These are phyloP conservation scores for Drosophila fulvimacula DNA, from an alignment of 2,888 invertebrate genomes.

Conservation along the genomic window DNA sequence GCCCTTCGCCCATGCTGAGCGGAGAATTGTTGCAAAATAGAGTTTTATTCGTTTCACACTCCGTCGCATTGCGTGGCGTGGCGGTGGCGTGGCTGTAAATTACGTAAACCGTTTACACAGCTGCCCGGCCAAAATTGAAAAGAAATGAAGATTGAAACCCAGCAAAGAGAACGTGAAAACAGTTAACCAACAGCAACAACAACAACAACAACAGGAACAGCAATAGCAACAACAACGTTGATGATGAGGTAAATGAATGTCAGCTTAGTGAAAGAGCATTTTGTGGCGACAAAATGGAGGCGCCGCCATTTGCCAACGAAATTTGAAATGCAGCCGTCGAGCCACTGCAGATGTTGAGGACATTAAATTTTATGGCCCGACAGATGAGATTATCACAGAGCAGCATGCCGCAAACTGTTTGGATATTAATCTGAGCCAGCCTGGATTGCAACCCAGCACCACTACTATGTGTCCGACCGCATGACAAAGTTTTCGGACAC, in stretches of 20 bases:
- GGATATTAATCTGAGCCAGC: conserved; percentile 6
- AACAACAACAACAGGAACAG: not conserved
- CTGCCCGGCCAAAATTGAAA: conserved; percentile 18
- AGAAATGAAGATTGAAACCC: conserved; percentile 21
- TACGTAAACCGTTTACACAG: conserved; percentile 32
- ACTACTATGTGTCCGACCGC: not conserved
- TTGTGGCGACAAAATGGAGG: conserved; percentile 6
- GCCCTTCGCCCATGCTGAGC: conserved; percentile 27
- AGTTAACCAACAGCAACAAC: conserved; percentile 12
- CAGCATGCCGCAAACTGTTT: not conserved
- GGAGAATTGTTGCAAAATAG: conserved; percentile 49
- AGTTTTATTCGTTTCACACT: conserved; percentile 39
- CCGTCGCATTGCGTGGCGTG: conserved; percentile 10
- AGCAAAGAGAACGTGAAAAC: conserved; percentile 15
- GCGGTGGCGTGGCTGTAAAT: conserved; percentile 15
- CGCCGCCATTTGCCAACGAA: conserved; percentile 11
- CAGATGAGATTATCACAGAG: conserved; percentile 9
- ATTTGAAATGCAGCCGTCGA: conserved; percentile 15
- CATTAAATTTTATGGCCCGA: conserved; percentile 23
- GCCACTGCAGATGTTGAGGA: conserved; percentile 14
- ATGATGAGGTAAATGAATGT: conserved; percentile 34
- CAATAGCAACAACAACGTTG: conserved; percentile 4
- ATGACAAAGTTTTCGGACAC: conserved; percentile 4
- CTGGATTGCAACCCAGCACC: not conserved
- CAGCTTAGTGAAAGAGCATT: conserved; percentile 25